A percentile compares a stretch with the other conserved stretches of the same genome.
Evolutionary conservation across 2,888 invertebrate genomes (phyloP).

Genomic region (Pterostichus niger): DNA sequence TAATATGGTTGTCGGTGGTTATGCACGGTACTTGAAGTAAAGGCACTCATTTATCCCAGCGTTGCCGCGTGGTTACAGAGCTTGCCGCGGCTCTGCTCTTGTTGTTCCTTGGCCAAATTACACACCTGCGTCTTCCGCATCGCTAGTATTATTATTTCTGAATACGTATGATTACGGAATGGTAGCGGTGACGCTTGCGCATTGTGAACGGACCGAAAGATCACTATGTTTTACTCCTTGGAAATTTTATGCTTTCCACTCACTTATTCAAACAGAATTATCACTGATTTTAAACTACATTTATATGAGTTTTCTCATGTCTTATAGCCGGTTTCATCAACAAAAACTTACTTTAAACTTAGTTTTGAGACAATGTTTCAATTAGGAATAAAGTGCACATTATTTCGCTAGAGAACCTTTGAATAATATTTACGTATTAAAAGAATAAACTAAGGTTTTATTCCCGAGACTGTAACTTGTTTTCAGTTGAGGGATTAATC

Average conservation of each 20-base stretch:
- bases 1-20: constrained; percentile 14
- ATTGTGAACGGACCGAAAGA: constrained; percentile 5
- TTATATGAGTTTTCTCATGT: too few species aligned
- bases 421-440: too few species aligned
- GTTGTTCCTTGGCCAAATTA: constrained; percentile 60
- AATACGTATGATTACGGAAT: constrained; percentile 57
- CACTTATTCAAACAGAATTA: constrained; percentile 18
- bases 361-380: too few species aligned
- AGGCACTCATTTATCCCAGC: constrained; percentile 18
- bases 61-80: constrained; percentile 32
- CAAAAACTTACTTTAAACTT: too few species aligned
- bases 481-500: too few species aligned
- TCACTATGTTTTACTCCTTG: constrained; percentile 21
- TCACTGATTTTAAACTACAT: too few species aligned
- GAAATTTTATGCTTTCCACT: constrained; percentile 35
- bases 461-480: too few species aligned
- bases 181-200: constrained; percentile 14
- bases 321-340: too few species aligned
- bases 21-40: constrained; percentile 31
- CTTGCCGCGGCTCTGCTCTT: constrained; percentile 27
- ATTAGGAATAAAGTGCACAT: too few species aligned
- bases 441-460: too few species aligned
- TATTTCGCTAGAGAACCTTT: too few species aligned
- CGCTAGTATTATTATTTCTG: constrained; percentile 58
- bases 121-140: constrained; percentile 61